Evolutionary conservation across 1,140 invertebrate species (phyloP), one percentile per base, ranked within the genome.

Genomic region (Sycophaga agraensis): DNA sequence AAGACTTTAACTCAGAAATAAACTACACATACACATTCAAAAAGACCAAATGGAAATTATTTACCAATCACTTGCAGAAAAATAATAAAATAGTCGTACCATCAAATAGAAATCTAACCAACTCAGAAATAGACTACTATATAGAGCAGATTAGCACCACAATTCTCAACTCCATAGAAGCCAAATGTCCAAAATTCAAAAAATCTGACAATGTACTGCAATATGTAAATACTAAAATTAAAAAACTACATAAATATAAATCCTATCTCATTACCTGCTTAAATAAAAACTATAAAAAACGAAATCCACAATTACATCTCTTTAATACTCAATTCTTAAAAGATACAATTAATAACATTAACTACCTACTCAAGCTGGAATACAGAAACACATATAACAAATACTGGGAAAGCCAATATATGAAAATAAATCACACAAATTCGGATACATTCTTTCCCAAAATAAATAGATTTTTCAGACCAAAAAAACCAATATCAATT

Each of bases 391-490:
- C 3, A 2, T 45, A 56, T n/a, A 56, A 16, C 5, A 56, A 56
- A 22, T 45, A 45, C 17, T 56, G 54, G 40, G 9, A 34, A 12
- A 5, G 14, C 3, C 35, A 11, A 31, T 42, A 24, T 34, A 45
- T 56, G 14, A 43, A n/a, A 6, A 56, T 46, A 11, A 14, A 45
- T 16, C 40, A 46, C 19, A 31, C 6, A 31, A 22, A 46, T 22
- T 4, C 42, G 3, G 16, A 34, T 7, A 9, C 26, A 2, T 56
- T 48, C 12, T 57, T 48, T 7, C 55, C 43, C 0, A 35, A 46
- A 57, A 57, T 57, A 0, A 48, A 57, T 17, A 22, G 14, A 22
- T 34, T 48, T 37, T 57, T 57, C 14, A 54, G 37, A 14, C 51
- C 51, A 1, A 51, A 51, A 21, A 8, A 51, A 7, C 34, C 8